Evolutionary conservation across 1,140 invertebrate species (phyloP).

Genomic region (Propsilocerus akamusi): DNA sequence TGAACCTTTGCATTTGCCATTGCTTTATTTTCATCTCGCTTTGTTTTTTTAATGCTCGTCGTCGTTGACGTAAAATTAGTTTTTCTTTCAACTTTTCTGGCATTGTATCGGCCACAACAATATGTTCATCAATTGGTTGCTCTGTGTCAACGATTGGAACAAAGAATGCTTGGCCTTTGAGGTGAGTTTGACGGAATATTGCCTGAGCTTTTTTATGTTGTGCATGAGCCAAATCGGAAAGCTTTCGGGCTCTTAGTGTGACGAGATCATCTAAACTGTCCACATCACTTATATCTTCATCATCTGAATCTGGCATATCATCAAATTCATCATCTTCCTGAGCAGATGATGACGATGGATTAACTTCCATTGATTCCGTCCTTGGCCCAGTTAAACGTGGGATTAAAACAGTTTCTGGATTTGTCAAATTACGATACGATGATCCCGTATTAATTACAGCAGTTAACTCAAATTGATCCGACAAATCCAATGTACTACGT

Average conservation of each 20-base stretch:
- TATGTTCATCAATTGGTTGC: background rate
- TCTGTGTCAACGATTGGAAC: conserved; percentile 6
- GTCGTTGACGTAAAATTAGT: background rate
- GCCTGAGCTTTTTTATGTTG: background rate
- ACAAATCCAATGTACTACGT: background rate
- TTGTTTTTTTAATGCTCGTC: conserved; percentile 1
- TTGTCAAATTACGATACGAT: background rate
- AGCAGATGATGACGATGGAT: conserved; percentile 5
- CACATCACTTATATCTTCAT: conserved; percentile 5
- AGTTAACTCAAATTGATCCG: background rate
- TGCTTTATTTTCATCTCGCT: background rate
- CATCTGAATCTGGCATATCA: background rate
- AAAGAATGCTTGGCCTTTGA: conserved; percentile 6
- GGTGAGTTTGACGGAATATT: background rate
- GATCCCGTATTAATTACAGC: background rate
- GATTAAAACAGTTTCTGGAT: background rate
- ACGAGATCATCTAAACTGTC: conserved; percentile 6
- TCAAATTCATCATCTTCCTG: conserved; percentile 1
- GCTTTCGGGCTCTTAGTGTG: background rate
- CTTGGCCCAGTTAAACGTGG: background rate
- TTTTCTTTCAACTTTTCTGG: conserved; percentile 3
- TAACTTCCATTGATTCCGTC: conserved; percentile 6
- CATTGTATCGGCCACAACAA: conserved; percentile 1
- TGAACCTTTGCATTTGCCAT: background rate
- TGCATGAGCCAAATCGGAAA: background rate